Conservation (phyloP, 2,113 vertebrate genomes). For the Scortum barcoo region DNA sequence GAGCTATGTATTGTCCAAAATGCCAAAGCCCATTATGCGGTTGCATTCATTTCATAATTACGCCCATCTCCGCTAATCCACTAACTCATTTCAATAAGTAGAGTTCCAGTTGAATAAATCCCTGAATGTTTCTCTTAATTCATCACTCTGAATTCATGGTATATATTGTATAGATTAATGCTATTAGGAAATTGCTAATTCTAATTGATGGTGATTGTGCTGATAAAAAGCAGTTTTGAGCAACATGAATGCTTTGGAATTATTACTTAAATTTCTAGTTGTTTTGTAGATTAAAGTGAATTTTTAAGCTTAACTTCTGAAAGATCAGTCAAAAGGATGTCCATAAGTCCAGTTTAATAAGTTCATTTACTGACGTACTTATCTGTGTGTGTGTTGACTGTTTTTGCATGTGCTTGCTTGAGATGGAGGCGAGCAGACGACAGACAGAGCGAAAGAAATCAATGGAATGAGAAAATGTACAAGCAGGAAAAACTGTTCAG, state of each 20-base stretch:
- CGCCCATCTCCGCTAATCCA: constrained; percentile 64
- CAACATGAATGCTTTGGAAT: neutral
- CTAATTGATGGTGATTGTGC: constrained; percentile 16
- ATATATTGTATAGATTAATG: constrained; percentile 38
- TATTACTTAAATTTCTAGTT: neutral
- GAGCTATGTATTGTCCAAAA: constrained; percentile 63
- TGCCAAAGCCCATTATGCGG: constrained; percentile 60
- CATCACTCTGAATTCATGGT: constrained; percentile 48
- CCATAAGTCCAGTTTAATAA: neutral
- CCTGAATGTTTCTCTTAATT: constrained; percentile 51
- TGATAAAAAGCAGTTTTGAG: constrained; percentile 14
- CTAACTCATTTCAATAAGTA: constrained; percentile 54
- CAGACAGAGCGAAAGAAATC: constrained; percentile 17
- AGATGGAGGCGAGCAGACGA: constrained; percentile 16
- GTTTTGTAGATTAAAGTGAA: neutral
- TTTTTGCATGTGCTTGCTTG: constrained; percentile 15
- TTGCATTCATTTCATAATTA: constrained; percentile 74
- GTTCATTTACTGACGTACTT: neutral
- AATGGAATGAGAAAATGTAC: constrained; percentile 38
- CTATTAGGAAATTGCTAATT: constrained; percentile 44
- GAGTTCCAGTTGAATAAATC: constrained; percentile 59
- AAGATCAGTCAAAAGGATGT: constrained; percentile 1
- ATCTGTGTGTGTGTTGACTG: neutral
- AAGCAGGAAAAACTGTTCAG: constrained; percentile 24
- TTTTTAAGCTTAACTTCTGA: neutral